Base-by-base conservation (phyloP, 2,888 invertebrate genomes). In the Drosophila dives region DNA sequence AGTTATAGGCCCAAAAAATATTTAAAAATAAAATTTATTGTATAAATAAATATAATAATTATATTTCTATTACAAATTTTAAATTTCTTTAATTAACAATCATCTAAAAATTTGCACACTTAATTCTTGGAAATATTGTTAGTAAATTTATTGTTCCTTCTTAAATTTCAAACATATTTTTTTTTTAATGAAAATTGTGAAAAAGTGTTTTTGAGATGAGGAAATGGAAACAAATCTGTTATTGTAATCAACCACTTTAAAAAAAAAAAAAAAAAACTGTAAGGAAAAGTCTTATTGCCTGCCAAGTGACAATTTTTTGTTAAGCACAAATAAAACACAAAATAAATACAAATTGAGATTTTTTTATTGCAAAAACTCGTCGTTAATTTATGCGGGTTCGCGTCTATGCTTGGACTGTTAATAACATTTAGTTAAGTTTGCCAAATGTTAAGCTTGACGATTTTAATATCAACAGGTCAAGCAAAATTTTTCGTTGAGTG, bases 401-500 rank as follows among this genome's bases (percentile, higher is more conserved):
- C 33, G 66, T 65, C 65, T 8, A 7, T 1, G 17, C 29, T 65
- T 4, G 3, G 12, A 8, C 23, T 34, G 4, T 2, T 3, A 15
- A 11, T 23, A 29, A 36, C 20, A 55, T 32, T 12, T 40, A n/a
- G 50, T 51, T 59, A 8, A 1, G 0, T 23, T 8, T 8, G 1
- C 23, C 42, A 34, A 42, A 60, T 61, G 49, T 42, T 45, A 50
- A 50, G 5, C 40, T 15, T 6, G 17, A 11, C 12, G 12, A 12
- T 45, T 23, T 12, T n/a, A 6, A 17, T 49, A 48, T 48, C 23
- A 40, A 15, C 8, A 40, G 23, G 29, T 15, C 15, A 0, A 23
- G 23, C 17, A n/a, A 7, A 4, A 20, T 1, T 8, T 1, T 67
- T 66, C 72, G 77, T 54, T 36, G 12, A 51, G 23, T 59, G 78